Evolutionary conservation across 2,888 invertebrate species (phyloP).

Genomic region (Cremastobaeus sp.): DNA sequence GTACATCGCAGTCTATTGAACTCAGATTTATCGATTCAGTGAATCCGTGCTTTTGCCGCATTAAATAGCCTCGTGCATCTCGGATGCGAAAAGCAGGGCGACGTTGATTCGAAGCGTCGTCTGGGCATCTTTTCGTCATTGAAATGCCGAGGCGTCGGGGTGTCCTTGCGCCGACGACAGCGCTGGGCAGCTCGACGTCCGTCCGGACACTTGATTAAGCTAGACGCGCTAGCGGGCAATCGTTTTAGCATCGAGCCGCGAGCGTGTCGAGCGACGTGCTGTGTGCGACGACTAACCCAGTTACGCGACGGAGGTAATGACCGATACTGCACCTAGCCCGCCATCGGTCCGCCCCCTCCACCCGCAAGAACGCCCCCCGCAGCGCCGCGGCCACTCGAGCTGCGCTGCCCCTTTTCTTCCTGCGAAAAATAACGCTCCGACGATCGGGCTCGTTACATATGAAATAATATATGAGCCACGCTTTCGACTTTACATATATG

Average conservation of each 20-base stretch:
- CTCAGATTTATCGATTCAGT: slow-evolving; percentile 43
- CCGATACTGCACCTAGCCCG: slow-evolving; percentile 78
- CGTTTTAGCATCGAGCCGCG: slow-evolving; percentile 65
- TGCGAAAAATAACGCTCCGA: slow-evolving; percentile 18
- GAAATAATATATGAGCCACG: slow-evolving; percentile 17
- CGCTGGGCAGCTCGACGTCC: not conserved
- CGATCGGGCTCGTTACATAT: slow-evolving; percentile 40
- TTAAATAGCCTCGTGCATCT: slow-evolving; percentile 39
- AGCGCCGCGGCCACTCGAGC: slow-evolving; percentile 37
- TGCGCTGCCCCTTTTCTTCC: slow-evolving; percentile 49
- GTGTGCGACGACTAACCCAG: slow-evolving; percentile 79
- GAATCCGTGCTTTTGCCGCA: slow-evolving; percentile 24
- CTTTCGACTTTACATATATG: slow-evolving; percentile 23
- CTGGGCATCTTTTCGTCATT: slow-evolving; percentile 8
- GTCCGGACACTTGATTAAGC: slow-evolving; percentile 39
- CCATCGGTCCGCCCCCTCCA: not conserved
- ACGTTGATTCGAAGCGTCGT: slow-evolving; percentile 15
- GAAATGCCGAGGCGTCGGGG: slow-evolving; percentile 14
- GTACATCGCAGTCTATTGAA: slow-evolving; percentile 39
- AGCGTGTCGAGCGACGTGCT: slow-evolving; percentile 74
- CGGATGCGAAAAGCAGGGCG: slow-evolving; percentile 34
- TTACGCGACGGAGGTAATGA: slow-evolving; percentile 78
- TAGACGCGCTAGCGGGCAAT: slow-evolving; percentile 52
- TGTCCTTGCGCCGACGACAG: slow-evolving; percentile 23
- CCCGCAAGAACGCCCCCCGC: slow-evolving; percentile 29